Evolutionary conservation across 1,140 invertebrate genomes (phyloP).

Genomic region (Notospermus geniculatus): DNA sequence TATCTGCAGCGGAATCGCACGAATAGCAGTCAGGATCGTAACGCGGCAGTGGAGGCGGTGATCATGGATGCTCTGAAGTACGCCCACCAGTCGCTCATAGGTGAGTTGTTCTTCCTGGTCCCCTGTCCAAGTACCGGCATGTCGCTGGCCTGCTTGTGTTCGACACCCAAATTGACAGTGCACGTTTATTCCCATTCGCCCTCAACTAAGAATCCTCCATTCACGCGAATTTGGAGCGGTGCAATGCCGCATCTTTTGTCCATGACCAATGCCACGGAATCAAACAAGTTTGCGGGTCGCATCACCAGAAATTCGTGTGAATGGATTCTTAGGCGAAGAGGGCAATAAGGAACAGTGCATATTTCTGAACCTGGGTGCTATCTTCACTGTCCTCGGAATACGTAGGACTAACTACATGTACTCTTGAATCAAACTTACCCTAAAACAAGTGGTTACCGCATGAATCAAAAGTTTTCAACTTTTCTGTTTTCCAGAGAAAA

Average conservation of each 20-base stretch:
- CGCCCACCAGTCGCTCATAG: slow-evolving; percentile 51
- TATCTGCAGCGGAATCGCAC: slow-evolving; percentile 49
- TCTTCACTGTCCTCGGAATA: too few species aligned
- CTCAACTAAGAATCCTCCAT: not conserved
- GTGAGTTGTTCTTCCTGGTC: slow-evolving; percentile 36
- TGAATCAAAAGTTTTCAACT: slow-evolving; percentile 15
- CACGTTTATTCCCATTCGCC: not conserved
- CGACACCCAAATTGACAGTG: not conserved
- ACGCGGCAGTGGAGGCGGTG: slow-evolving; percentile 49
- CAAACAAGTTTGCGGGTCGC: too few species aligned
- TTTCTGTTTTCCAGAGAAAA: slow-evolving; percentile 43
- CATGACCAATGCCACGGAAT: too few species aligned
- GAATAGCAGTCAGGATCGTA: slow-evolving; percentile 43
- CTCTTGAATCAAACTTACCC: too few species aligned
- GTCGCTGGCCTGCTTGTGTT: not conserved
- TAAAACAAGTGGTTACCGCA: too few species aligned
- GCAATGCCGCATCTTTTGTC: too few species aligned
- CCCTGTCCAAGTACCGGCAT: not conserved
- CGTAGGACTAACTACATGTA: too few species aligned
- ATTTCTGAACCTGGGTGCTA: too few species aligned
- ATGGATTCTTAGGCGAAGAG: too few species aligned
- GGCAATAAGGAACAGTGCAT: too few species aligned
- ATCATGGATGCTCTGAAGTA: slow-evolving; percentile 52
- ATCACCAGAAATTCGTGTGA: too few species aligned
- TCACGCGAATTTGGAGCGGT: too few species aligned